Base-by-base conservation (phyloP, 2,113 vertebrate genomes). In the Misgurnus mizolepis region DNA sequence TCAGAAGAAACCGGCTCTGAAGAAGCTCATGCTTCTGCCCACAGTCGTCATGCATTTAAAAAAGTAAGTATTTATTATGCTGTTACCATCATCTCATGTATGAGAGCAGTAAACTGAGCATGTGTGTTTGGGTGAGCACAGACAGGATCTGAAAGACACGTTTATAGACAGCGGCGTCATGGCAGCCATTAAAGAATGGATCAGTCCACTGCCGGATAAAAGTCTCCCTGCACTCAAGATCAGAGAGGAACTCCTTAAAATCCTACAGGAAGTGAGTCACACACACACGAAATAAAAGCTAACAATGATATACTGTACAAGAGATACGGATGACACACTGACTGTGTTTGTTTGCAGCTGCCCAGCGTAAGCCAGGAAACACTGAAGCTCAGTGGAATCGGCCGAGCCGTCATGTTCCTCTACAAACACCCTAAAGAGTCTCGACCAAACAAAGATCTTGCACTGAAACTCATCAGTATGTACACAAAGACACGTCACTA, bases 391-490 rank as follows among this genome's bases (percentile, higher is more conserved):
- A 99, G 98, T 18, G 97, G 97, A 10, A 99, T 99, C 78, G 98
- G 98, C 0, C 94, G 98, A 66, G 92, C 97, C 84, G 97, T 99
- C 87, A 99, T 99, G 98, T 99, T 97, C 85, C 95, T 99, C 5
- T 99, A 99, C 92, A 99, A 99, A 86, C 98, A 99, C 78, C 98
- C 98, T 79, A 99, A 99, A 93, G 98, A 99, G 76, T 98, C 97
- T 0, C 91, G 98, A 1, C 79, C 93, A 0, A 99, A 99, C 94
- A 99, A 98, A 82, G 96, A 99, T 87, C 95, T 99, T 74, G 97
- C 98, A 0, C 97, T 98, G 68, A 99, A 99, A 65, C 95, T 99
- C 75, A 99, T 99, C 91, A 99, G 98, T 99, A 94, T 39, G 96
- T 89, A 49, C 78, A 14, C 18, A 39, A 34, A 50, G 10, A 3